Base-by-base conservation (phyloP, 1,140 invertebrate species). In the Cydia splendana region DNA sequence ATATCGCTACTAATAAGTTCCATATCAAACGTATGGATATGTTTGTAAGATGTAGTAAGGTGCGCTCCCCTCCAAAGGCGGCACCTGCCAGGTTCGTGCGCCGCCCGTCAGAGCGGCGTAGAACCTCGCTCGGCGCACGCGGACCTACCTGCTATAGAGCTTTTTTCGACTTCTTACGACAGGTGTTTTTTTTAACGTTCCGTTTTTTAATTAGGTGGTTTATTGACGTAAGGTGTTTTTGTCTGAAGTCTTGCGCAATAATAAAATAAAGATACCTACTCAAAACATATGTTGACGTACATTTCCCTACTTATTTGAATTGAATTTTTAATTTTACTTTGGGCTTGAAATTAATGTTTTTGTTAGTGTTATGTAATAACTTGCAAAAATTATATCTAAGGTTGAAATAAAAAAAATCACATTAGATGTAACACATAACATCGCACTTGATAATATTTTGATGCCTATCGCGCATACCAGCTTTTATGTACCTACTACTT, bases 51-150 rank as follows among this genome's bases (percentile, higher is more conserved):
- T 84, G 89, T 90, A 88, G 86, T 90, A 91, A 93, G 89, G 91
- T 90, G 91, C 89, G 90, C 89, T 86, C 91, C 91, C 91, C 91
- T 90, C 91, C 88, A 87, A 79, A 91, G 91, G 91, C 91, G 91
- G 88, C 91, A 92, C 91, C 91, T 92, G 91, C 85, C 62, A 76
- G 78, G 57, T n/a, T 80, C 86, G 87, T 78, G 91, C 89, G 88
- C 87, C 91, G 89, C 88, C 88, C 88, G 87, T 87, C 89, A 88
- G 84, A 88, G 78, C 84, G 83, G 80, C 84, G 77, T 76, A 79
- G 87, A 84, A 77, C 87, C 84, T 84, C 84, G 85, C 77, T 78
- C 75, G 69, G 79, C 78, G 81, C 81, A 78, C 80, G 83, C 82
- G 84, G 88, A 91, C 89, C 88, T 82, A 81, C 81, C 81, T 85